Evolutionary conservation across 2,797 vertebrate species (phyloP).

Genomic region (Clarias platycephalus): DNA sequence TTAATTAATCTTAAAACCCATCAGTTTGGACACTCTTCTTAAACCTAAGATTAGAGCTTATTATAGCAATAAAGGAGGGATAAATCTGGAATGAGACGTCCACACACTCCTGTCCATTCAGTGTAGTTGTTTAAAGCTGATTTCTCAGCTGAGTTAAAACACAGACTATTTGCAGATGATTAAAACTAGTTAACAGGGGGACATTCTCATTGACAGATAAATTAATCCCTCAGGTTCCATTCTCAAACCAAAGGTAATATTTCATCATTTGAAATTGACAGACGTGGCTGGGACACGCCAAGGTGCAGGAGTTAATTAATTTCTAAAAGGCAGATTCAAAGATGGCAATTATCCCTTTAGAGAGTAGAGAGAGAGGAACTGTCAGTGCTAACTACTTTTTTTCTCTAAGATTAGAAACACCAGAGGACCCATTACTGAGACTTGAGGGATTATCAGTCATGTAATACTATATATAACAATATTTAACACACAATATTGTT

Average conservation of each 20-base stretch:
- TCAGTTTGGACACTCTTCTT: no score
- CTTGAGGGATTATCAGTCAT: slow-evolving; percentile 5
- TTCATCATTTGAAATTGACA: slow-evolving; percentile 19
- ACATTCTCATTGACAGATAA: slow-evolving; percentile 14
- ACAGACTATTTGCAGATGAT: not conserved
- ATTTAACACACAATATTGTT: not conserved
- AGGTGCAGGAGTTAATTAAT: slow-evolving; percentile 7
- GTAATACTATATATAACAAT: not conserved
- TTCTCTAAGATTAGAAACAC: not conserved
- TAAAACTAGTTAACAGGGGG: not conserved
- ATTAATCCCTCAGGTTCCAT: not conserved
- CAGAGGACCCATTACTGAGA: slow-evolving; percentile 8
- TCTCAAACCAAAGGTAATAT: slow-evolving; percentile 4
- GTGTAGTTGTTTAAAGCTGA: not conserved
- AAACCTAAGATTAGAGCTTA: not conserved
- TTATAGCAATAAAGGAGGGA: not conserved
- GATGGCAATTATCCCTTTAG: slow-evolving; percentile 5
- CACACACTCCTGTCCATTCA: not conserved
- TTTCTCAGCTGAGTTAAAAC: not conserved
- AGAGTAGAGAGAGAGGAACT: not conserved
- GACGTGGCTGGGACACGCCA: slow-evolving; percentile 4
- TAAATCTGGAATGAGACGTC: not conserved
- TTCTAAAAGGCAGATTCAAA: slow-evolving; percentile 17
- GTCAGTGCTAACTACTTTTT: not conserved
- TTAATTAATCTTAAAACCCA: no score